Conservation (phyloP, 2,113 vertebrate species). For the Leucosticte australis region DNA sequence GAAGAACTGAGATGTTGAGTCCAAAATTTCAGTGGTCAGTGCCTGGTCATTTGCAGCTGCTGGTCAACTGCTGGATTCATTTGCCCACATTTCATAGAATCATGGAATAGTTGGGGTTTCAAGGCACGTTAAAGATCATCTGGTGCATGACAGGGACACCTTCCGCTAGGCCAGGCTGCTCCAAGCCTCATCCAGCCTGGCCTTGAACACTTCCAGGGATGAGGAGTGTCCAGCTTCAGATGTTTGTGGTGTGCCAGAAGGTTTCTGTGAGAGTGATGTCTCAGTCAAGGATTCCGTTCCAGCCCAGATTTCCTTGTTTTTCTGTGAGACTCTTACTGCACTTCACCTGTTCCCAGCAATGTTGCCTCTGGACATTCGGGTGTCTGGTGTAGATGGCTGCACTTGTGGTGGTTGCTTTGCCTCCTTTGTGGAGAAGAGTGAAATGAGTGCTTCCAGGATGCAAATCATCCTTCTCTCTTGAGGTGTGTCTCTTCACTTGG, state of each 20-base stretch:
- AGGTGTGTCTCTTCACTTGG: neutral
- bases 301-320: slow-evolving; percentile 81
- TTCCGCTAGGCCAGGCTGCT: neutral
- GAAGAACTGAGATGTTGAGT: neutral
- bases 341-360: slow-evolving; percentile 12
- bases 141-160: neutral
- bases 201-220: slow-evolving; percentile 38
- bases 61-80: neutral
- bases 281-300: slow-evolving; percentile 79
- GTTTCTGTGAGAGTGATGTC: slow-evolving; percentile 89
- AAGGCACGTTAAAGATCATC: neutral
- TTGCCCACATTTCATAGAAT: neutral
- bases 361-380: neutral
- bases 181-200: neutral
- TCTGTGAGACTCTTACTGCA: neutral
- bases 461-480: neutral
- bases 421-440: neutral
- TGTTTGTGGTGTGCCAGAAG: slow-evolving; percentile 79
- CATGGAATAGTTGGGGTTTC: neutral
- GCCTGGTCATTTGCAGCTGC: neutral
- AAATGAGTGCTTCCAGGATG: neutral
- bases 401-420: neutral
- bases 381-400: neutral
- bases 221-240: slow-evolving; percentile 85
- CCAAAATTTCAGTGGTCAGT: neutral